Evolutionary conservation across 1,140 invertebrate species (phyloP).

Genomic region (Copidosoma floridanum): DNA sequence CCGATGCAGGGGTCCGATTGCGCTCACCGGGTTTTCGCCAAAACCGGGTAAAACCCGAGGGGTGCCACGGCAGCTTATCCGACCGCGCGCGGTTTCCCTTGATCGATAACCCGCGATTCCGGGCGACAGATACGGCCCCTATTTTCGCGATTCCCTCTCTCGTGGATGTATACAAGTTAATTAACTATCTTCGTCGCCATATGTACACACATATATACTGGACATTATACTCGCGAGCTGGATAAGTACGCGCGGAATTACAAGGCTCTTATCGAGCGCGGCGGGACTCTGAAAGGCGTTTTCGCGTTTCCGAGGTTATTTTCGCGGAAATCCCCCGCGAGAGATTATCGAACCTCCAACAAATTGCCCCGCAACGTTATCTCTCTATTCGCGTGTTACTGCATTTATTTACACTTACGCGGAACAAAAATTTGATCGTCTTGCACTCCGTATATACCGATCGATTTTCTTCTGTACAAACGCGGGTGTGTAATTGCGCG

Average conservation of each 20-base stretch:
- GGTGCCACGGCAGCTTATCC: too few species aligned
- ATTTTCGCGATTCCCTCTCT: conserved; percentile 18
- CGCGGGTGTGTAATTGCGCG: too few species aligned
- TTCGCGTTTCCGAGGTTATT: conserved; percentile 10
- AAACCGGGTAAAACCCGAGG: conserved; percentile 7
- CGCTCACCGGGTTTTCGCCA: not conserved
- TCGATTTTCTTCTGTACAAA: not conserved
- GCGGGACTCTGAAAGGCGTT: not conserved
- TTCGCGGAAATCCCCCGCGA: not conserved
- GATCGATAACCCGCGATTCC: conserved; percentile 22
- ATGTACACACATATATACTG: too few species aligned
- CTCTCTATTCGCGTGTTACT: not conserved
- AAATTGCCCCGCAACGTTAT: not conserved
- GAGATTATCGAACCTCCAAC: not conserved
- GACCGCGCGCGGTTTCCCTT: not conserved
- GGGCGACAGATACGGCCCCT: conserved; percentile 15
- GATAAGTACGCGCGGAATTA: conserved; percentile 7
- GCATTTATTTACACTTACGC: too few species aligned
- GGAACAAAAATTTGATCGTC: too few species aligned
- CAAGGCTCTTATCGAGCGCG: not conserved
- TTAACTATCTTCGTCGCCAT: too few species aligned
- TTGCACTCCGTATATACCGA: not conserved
- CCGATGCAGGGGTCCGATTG: not conserved
- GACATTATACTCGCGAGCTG: too few species aligned
- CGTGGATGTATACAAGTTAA: conserved; percentile 21